These are phyloP conservation scores for Melanotaenia boesemani DNA, from an alignment of 2,797 vertebrate species.

Conservation along the genomic window DNA sequence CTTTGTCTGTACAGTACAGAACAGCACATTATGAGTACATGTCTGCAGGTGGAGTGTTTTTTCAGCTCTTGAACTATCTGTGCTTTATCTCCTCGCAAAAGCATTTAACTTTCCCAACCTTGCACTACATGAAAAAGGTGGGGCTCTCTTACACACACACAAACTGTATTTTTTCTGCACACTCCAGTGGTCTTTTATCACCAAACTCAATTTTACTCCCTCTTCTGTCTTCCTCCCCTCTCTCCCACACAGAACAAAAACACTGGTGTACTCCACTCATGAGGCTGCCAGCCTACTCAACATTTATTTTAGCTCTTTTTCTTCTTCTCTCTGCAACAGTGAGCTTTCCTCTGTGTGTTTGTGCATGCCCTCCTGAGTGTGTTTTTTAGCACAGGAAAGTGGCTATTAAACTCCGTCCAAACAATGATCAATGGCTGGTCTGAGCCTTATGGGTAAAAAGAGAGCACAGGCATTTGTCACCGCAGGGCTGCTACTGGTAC, in stretches of 20 bases:
- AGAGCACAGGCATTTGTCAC: slow-evolving; percentile 47
- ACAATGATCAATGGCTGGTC: slow-evolving; percentile 56
- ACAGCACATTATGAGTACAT: background rate
- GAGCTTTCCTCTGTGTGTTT: slow-evolving; percentile 37
- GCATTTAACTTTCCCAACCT: slow-evolving; percentile 46
- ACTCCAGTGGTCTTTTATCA: slow-evolving; percentile 51
- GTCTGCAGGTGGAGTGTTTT: slow-evolving; percentile 52
- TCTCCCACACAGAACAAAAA: slow-evolving; percentile 72
- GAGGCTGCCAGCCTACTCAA: slow-evolving; percentile 74
- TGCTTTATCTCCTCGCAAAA: slow-evolving; percentile 28
- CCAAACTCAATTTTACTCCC: slow-evolving; percentile 53
- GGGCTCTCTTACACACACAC: slow-evolving; percentile 6
- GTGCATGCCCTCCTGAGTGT: slow-evolving; percentile 20
- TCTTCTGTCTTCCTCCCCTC: slow-evolving; percentile 42
- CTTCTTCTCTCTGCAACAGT: slow-evolving; percentile 40
- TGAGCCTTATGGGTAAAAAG: slow-evolving; percentile 48
- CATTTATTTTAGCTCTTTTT: slow-evolving; percentile 68
- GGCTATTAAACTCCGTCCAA: slow-evolving; percentile 48
- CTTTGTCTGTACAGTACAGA: background rate
- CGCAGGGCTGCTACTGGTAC: slow-evolving; percentile 20
- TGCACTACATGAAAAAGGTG: slow-evolving; percentile 7
- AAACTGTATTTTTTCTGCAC: slow-evolving; percentile 23
- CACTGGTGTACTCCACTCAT: slow-evolving; percentile 63
- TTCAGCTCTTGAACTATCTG: slow-evolving; percentile 41
- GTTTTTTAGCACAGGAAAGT: slow-evolving; percentile 30